Evolutionary conservation across 1,140 invertebrate species (phyloP).

Genomic region (Neoseiulus cucumeris): DNA sequence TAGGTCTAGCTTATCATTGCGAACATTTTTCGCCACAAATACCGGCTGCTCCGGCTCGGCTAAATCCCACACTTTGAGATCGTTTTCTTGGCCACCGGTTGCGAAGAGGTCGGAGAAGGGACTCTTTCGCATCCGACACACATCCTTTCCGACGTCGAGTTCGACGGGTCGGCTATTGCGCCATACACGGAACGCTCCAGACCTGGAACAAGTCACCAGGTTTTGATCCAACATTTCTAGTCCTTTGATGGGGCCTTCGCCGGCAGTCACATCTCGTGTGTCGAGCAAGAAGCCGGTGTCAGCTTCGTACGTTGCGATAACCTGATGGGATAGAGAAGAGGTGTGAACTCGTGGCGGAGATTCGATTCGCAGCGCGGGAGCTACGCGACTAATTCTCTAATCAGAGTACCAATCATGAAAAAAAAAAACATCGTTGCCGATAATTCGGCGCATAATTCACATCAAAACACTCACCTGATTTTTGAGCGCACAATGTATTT

Average conservation of each 20-base stretch:
- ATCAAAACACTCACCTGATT: background rate
- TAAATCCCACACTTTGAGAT: conserved; percentile 50
- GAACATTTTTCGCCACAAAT: conserved; percentile 51
- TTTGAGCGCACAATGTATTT: background rate
- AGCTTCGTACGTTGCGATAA: conserved; percentile 9
- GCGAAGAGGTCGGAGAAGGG: conserved; percentile 32
- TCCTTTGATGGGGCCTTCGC: conserved; percentile 32
- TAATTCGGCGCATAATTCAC: too few species aligned
- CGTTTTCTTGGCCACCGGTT: conserved; percentile 50
- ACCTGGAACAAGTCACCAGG: conserved; percentile 29
- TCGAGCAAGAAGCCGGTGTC: conserved; percentile 11
- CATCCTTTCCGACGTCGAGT: conserved; percentile 25
- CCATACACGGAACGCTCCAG: conserved; percentile 15
- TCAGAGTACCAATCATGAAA: too few species aligned
- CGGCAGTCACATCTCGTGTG: conserved; percentile 20
- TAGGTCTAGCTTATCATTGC: conserved; percentile 49
- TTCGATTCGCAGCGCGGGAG: conserved; percentile 22
- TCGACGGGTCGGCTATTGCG: conserved; percentile 13
- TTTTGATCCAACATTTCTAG: conserved; percentile 33
- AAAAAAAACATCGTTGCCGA: too few species aligned
- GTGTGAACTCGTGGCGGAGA: background rate
- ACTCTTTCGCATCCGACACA: conserved; percentile 35
- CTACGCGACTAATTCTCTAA: too few species aligned
- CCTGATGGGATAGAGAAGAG: conserved; percentile 1
- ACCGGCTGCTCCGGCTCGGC: conserved; percentile 28